A percentile compares a stretch with the other conserved stretches of the same genome.
Conservation (phyloP, 2,797 vertebrate genomes). For the Tenualosa ilisha region DNA sequence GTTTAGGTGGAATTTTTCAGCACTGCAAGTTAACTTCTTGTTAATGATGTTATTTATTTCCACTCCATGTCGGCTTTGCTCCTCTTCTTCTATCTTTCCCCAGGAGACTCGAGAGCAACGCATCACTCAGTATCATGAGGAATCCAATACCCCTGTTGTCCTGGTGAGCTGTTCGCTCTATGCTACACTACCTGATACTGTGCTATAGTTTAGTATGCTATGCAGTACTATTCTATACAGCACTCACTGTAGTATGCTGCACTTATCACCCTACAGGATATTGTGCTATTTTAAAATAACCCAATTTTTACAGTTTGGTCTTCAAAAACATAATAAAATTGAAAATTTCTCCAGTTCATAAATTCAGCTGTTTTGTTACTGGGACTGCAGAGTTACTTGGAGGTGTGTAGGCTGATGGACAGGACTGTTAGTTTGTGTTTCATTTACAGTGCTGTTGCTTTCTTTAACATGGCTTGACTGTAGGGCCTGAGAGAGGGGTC, state of each 20-base stretch:
- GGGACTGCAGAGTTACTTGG: too few species aligned
- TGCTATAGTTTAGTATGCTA: neutral
- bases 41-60: neutral
- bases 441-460: neutral
- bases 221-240: neutral
- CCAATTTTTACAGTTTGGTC: too few species aligned
- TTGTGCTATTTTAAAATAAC: too few species aligned
- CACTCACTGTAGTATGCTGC: neutral
- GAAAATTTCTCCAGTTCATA: too few species aligned
- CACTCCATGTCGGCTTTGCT: neutral
- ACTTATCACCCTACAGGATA: neutral
- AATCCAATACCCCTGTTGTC: conserved; percentile 76
- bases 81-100: conserved; percentile 7
- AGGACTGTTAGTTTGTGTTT: neutral
- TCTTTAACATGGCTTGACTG: neutral
- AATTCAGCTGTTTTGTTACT: too few species aligned
- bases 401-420: too few species aligned
- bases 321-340: too few species aligned
- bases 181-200: neutral
- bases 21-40: neutral
- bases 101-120: conserved; percentile 86
- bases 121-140: conserved; percentile 84
- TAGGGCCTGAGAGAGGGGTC: conserved; percentile 86
- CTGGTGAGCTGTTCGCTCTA: conserved; percentile 70
- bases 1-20: neutral